Evolutionary conservation across 2,888 invertebrate species (phyloP).

Genomic region (Aproaerema taeniolella): DNA sequence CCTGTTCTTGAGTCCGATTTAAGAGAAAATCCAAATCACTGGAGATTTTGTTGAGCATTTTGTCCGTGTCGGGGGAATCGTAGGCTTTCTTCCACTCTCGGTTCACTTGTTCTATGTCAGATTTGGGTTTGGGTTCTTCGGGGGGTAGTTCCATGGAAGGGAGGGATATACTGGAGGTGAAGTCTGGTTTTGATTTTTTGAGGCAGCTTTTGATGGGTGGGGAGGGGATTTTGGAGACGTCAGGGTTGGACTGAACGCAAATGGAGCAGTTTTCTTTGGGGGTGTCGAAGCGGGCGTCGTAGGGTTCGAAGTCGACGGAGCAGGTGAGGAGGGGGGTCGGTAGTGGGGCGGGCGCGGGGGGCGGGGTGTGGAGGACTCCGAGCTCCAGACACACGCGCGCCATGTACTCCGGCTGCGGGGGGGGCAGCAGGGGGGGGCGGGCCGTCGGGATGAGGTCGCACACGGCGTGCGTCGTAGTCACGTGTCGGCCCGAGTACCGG

Average conservation of each 20-base stretch:
- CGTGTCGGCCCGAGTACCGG: slow-evolving; percentile 34
- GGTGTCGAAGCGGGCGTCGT: slow-evolving; percentile 47
- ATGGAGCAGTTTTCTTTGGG: slow-evolving; percentile 56
- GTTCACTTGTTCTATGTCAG: slow-evolving; percentile 57
- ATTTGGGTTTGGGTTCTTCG: slow-evolving; percentile 41
- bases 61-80: slow-evolving; percentile 66
- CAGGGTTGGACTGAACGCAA: slow-evolving; percentile 60
- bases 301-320: slow-evolving; percentile 55
- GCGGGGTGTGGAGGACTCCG: slow-evolving; percentile 44
- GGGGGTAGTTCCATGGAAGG: slow-evolving; percentile 50
- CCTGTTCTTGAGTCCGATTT: slow-evolving; percentile 77
- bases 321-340: slow-evolving; percentile 45
- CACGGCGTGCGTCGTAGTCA: slow-evolving; percentile 40
- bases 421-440: slow-evolving; percentile 20
- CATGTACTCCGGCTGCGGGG: slow-evolving; percentile 40
- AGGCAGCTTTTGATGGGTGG: slow-evolving; percentile 67
- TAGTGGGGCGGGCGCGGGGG: slow-evolving; percentile 18
- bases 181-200: slow-evolving; percentile 50
- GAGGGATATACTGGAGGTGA: slow-evolving; percentile 50
- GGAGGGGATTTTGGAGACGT: slow-evolving; percentile 54
- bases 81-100: slow-evolving; percentile 58
- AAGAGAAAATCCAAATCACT: slow-evolving; percentile 89
- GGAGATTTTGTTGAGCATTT: slow-evolving; percentile 87
- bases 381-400: slow-evolving; percentile 77
- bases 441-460: slow-evolving; percentile 61